Evolutionary conservation across 2,113 vertebrate genomes (phyloP), one percentile per base, ranked within the genome.

Genomic region (Butorides virescens): DNA sequence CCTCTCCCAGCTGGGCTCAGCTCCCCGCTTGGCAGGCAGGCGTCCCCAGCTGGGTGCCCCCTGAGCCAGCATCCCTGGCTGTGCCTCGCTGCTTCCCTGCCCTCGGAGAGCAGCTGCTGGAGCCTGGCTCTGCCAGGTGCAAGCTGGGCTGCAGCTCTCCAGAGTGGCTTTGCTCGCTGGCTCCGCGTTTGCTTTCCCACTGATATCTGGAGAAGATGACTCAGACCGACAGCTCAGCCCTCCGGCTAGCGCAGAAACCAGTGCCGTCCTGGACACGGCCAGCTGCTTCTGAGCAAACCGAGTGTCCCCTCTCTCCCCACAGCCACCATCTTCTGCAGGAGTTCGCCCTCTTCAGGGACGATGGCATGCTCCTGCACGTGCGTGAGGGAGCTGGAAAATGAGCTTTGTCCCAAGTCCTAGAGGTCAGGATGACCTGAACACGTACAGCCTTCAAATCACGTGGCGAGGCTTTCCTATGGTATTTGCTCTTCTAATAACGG

Each of bases 1-100:
- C 76, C 58, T 89, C 66, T 91, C 92, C 80, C 94, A 68, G 86
- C 76, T 92, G 86, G 79, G 62, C 79, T 92, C 79, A 62, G 71
- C 83, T 93, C 80, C 70, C 29, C 5, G 11, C 50, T 89, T 93
- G 92, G 86, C 95, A 95, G 29, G 29, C 77, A n/a, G n/a, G 49
- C 13, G 0, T 80, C 73, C 65, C 78, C 94, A 97, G 88, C 83
- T 94, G 95, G 49, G 30, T 70, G 62, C 56, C 89, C 83, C 66
- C 68, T 71, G 39, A 94, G 83, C 92, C 83, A 92, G 68, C 66
- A 58, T 76, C 75, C 58, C 75, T 83, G 83, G 78, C 88, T 88
- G 37, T 75, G 81, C 76, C 76, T 47, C 0, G 0, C 68, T 84
- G 37, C 52, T 78, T 84, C 58, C 14, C 56, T 71, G 65, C 66